Conservation (phyloP, 2,888 invertebrate genomes). For the Lithophane leautieri region DNA sequence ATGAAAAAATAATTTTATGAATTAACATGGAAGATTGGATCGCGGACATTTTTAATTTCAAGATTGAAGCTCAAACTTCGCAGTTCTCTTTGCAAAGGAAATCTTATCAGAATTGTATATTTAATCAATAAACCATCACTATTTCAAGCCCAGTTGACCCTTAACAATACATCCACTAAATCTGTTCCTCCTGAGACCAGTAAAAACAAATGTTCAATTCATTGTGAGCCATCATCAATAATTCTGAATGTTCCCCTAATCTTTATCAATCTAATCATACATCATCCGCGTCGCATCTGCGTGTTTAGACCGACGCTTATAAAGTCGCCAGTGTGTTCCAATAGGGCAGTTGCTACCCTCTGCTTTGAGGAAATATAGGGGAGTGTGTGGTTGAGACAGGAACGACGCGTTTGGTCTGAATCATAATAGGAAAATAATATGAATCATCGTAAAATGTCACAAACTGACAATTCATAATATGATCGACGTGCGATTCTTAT, state of each 20-base stretch:
- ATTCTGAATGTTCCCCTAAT: slow-evolving; percentile 70
- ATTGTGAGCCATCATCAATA: slow-evolving; percentile 66
- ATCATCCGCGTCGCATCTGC: slow-evolving; percentile 83
- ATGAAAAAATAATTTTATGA: background rate
- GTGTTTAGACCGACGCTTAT: slow-evolving; percentile 76
- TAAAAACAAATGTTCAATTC: slow-evolving; percentile 69
- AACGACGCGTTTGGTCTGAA: slow-evolving; percentile 4
- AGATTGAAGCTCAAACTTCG: background rate
- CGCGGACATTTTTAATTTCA: background rate
- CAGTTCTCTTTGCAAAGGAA: background rate
- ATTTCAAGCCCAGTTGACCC: slow-evolving; percentile 42
- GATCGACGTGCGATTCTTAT: too few relatives aligned
- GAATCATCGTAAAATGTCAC: too few relatives aligned
- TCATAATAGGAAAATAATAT: too few relatives aligned
- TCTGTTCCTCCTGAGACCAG: slow-evolving; percentile 62
- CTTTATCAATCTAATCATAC: slow-evolving; percentile 85
- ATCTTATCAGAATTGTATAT: background rate
- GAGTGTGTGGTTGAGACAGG: background rate
- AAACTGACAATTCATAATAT: too few relatives aligned
- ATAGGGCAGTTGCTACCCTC: slow-evolving; percentile 77
- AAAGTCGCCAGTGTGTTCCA: slow-evolving; percentile 83
- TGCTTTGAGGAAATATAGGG: slow-evolving; percentile 31
- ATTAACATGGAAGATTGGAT: background rate
- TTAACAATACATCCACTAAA: slow-evolving; percentile 40
- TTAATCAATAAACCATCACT: slow-evolving; percentile 21